Evolutionary conservation across 2,113 vertebrate genomes (phyloP).

Genomic region (Fulmarus glacialis): DNA sequence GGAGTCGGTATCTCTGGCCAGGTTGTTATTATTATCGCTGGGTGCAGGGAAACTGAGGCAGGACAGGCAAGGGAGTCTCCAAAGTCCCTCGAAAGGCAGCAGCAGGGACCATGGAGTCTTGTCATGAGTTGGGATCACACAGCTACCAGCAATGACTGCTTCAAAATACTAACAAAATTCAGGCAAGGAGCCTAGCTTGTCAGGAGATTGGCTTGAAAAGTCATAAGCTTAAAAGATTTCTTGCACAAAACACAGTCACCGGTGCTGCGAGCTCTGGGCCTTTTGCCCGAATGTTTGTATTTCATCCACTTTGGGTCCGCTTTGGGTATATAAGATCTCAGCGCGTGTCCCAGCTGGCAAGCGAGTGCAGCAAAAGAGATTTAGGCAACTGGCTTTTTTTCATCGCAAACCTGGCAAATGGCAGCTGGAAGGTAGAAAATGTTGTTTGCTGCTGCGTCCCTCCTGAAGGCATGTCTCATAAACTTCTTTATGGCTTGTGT

Average conservation of each 20-base stretch:
- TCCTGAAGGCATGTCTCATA: neutral
- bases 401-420: neutral
- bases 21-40: neutral
- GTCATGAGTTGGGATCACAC: fast-evolving
- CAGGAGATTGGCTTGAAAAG: neutral
- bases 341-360: neutral
- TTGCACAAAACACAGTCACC: neutral
- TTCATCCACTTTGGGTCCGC: neutral
- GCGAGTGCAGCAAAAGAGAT: neutral
- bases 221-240: neutral
- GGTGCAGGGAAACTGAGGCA: neutral
- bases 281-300: neutral
- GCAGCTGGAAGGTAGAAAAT: neutral
- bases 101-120: neutral
- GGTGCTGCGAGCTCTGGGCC: neutral
- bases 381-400: neutral
- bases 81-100: neutral
- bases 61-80: neutral
- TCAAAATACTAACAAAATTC: neutral
- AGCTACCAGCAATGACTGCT: neutral
- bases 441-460: neutral
- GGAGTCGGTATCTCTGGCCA: neutral
- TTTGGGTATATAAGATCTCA: neutral
- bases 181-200: neutral
- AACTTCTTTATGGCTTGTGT: neutral